Conservation (phyloP, 2,113 vertebrate species). For the Mobula birostris region DNA sequence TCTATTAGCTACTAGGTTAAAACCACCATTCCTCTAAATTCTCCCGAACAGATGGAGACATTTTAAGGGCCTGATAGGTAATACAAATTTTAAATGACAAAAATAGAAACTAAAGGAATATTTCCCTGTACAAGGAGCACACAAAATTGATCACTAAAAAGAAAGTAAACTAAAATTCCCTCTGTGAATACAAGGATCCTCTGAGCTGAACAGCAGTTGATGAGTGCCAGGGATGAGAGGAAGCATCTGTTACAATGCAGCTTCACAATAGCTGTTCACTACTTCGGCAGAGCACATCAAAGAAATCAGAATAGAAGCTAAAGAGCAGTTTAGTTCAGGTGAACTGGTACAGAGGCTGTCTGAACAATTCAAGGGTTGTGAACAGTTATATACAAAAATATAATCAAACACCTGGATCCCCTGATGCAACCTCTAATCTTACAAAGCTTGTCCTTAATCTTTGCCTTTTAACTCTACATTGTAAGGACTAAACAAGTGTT, state of each 20-base stretch:
- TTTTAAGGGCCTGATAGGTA: background rate
- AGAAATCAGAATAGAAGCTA: background rate
- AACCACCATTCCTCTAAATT: background rate
- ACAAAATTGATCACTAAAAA: background rate
- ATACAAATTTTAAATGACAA: background rate
- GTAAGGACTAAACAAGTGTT: background rate
- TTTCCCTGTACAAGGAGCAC: background rate
- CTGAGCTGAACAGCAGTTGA: background rate
- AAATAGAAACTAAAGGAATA: background rate
- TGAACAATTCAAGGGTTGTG: background rate
- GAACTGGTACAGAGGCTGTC: background rate
- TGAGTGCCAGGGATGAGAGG: background rate
- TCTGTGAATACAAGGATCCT: background rate
- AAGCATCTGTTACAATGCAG: too few relatives aligned
- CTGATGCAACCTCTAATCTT: slow-evolving; percentile 5
- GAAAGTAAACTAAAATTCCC: background rate
- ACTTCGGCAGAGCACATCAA: background rate
- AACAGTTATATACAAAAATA: background rate
- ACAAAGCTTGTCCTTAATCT: background rate
- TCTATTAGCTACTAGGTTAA: background rate
- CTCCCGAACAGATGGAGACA: background rate
- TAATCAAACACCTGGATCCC: slow-evolving; percentile 24
- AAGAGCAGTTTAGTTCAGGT: background rate
- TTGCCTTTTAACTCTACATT: background rate
- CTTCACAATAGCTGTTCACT: slow-evolving; percentile 17